A percentile compares a stretch with the other conserved stretches of the same genome.
Evolutionary conservation across 2,113 vertebrate species (phyloP).

Genomic region (Regulus satrapa): DNA sequence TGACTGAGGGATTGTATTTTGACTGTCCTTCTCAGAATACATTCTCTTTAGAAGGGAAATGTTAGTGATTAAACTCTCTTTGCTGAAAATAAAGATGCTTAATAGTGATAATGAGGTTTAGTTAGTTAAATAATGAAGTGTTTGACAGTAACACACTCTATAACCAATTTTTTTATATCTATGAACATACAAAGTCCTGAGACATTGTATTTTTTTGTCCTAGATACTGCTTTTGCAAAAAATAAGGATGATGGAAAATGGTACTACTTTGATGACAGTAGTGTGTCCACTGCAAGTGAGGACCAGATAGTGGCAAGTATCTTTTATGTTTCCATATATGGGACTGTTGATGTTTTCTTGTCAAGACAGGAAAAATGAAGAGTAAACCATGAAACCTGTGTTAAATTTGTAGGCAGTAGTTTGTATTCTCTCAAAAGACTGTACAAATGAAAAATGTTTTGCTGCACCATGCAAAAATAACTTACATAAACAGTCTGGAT

Average conservation of each 20-base stretch:
- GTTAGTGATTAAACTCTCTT: not conserved
- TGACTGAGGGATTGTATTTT: not conserved
- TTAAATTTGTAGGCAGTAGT: not conserved
- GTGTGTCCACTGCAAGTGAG: slow-evolving; percentile 88
- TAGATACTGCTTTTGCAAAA: slow-evolving; percentile 96
- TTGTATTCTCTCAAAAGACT: not conserved
- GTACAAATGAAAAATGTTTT: not conserved
- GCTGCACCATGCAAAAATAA: not conserved
- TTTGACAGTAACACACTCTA: not conserved
- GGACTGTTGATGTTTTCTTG: not conserved
- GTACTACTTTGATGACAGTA: slow-evolving; percentile 99
- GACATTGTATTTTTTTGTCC: not conserved
- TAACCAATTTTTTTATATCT: not conserved
- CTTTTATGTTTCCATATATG: slow-evolving; percentile 3
- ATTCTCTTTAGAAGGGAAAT: not conserved
- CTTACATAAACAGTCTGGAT: not conserved
- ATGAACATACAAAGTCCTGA: not conserved
- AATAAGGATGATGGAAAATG: slow-evolving; percentile 95
- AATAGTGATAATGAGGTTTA: not conserved
- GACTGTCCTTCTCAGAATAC: not conserved
- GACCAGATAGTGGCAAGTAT: slow-evolving; percentile 96
- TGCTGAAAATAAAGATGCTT: not conserved
- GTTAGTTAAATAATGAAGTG: not conserved
- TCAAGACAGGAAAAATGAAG: not conserved
- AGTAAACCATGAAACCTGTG: not conserved